phyloP scores from a whole-genome alignment of 2,888 invertebrate genomes.

The Trypoxylon attenuatum region DNA sequence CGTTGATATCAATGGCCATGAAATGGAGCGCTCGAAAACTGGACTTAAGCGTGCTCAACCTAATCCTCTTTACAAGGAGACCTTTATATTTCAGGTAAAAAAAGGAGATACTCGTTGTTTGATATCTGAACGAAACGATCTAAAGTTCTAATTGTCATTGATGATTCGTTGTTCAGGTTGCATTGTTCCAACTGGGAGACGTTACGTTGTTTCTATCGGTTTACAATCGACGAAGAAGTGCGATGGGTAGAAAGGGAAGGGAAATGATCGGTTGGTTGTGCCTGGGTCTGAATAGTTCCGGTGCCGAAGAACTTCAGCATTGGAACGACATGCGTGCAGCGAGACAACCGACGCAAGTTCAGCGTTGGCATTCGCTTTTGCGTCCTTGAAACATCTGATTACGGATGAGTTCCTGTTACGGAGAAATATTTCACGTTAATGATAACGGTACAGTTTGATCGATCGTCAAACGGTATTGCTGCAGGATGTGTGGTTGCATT shows the following conservation, averaged over 20 bases:
- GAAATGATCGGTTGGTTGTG: constrained; percentile 99
- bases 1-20: constrained; percentile 94
- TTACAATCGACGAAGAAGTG: constrained; percentile 92
- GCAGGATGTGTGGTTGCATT: neutral
- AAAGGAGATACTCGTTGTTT: neutral
- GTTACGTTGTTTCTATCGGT: constrained; percentile 96
- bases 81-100: constrained; percentile 93
- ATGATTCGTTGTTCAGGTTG: constrained; percentile 79
- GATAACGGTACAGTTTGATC: constrained; percentile 26
- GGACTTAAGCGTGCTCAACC: constrained; percentile 94
- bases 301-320: constrained; percentile 92
- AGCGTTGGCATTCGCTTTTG: constrained; percentile 94
- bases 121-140: neutral
- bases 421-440: constrained; percentile 26
- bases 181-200: constrained; percentile 94
- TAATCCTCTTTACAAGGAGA: constrained; percentile 96
- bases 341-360: constrained; percentile 90
- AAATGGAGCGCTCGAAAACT: constrained; percentile 94
- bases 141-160: neutral
- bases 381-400: constrained; percentile 72
- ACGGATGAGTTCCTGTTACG: constrained; percentile 30
- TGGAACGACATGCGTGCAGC: constrained; percentile 94
- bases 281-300: constrained; percentile 92
- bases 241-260: constrained; percentile 93
- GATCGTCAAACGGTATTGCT: constrained; percentile 9